Evolutionary conservation across 2,888 invertebrate species (phyloP).

Genomic region (Melanotus villosus): DNA sequence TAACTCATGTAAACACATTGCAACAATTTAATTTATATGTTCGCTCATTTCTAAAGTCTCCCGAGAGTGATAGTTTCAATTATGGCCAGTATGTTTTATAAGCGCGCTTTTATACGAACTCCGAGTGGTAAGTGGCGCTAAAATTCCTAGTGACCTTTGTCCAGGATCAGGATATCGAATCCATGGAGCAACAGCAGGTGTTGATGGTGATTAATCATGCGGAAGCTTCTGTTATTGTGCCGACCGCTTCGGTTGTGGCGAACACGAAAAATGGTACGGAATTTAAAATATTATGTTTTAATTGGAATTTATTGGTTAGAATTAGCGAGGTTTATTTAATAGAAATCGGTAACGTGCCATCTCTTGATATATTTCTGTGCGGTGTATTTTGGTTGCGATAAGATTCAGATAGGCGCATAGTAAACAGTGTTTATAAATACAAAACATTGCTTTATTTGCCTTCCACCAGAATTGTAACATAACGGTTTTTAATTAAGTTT

Average conservation of each 20-base stretch:
- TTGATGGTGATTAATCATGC: conserved; percentile 59
- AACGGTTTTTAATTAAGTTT: background rate
- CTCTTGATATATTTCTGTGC: background rate
- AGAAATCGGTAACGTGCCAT: background rate
- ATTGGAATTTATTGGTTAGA: conserved; percentile 4
- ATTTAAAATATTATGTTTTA: background rate
- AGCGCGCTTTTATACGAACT: conserved; percentile 22
- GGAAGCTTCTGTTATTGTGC: conserved; percentile 62
- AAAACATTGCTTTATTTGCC: background rate
- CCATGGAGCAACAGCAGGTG: conserved; percentile 63
- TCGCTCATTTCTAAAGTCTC: conserved; percentile 13
- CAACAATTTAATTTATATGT: conserved; percentile 33
- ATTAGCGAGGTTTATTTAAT: conserved; percentile 22
- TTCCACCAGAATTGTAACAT: background rate
- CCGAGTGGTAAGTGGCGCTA: conserved; percentile 31
- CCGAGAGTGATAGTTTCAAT: conserved; percentile 39
- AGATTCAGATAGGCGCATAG: background rate
- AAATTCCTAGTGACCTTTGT: conserved; percentile 57
- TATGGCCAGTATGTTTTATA: conserved; percentile 24
- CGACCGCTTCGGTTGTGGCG: conserved; percentile 56
- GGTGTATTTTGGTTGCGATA: conserved; percentile 1
- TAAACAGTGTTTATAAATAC: background rate
- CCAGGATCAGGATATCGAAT: conserved; percentile 54
- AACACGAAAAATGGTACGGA: conserved; percentile 52
- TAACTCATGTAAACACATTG: conserved; percentile 47